phyloP scores from a whole-genome alignment of 1,140 invertebrate species.

The Cotesia typhae region DNA sequence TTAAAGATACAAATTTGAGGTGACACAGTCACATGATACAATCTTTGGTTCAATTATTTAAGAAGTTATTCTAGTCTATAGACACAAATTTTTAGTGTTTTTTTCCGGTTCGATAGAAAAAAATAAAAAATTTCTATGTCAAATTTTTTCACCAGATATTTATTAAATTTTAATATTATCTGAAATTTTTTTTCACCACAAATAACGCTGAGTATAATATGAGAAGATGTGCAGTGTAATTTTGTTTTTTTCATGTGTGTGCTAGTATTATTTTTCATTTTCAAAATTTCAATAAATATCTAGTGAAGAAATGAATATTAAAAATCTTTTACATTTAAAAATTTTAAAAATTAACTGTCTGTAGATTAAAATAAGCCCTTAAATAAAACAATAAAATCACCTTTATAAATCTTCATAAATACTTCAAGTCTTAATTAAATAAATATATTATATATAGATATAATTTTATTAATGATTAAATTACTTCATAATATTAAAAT shows the following conservation, averaged over 20 bases:
- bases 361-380: no score
- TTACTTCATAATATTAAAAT: background rate
- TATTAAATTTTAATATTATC: no score
- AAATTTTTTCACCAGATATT: background rate
- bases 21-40: constrained; percentile 11
- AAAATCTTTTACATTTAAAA: no score
- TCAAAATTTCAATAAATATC: no score
- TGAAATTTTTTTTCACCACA: no score
- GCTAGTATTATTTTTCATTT: no score
- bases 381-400: constrained; percentile 13
- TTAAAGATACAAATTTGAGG: constrained; percentile 9
- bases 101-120: constrained; percentile 1
- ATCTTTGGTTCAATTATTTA: constrained; percentile 18
- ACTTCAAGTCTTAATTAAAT: constrained; percentile 18
- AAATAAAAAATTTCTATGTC: background rate
- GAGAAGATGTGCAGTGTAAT: no score
- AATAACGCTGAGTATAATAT: no score
- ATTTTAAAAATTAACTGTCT: no score
- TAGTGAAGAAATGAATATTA: no score
- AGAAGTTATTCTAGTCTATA: no score
- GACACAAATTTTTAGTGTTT: background rate
- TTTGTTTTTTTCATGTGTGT: no score
- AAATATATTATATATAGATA: constrained; percentile 11
- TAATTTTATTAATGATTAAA: background rate
- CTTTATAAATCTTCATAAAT: background rate